Evolutionary conservation across 2,888 invertebrate genomes (phyloP).

Genomic region (Volucella bombylans): DNA sequence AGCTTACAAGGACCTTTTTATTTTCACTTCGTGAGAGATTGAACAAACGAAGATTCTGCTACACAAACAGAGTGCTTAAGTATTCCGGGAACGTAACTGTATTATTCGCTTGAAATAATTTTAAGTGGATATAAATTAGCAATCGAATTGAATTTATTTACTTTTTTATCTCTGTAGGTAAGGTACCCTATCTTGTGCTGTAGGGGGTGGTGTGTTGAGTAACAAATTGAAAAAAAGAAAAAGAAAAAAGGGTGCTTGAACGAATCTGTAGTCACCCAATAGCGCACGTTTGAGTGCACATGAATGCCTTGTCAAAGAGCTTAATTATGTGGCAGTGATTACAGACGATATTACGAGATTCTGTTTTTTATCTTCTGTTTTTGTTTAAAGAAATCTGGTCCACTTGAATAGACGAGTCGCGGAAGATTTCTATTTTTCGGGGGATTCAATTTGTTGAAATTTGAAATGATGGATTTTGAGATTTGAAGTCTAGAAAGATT

Average conservation of each 20-base stretch:
- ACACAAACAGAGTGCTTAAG: conserved; percentile 49
- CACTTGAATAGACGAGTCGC: no score
- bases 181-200: neutral
- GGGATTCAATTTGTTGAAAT: no score
- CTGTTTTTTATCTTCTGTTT: neutral
- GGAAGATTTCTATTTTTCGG: no score
- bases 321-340: conserved; percentile 54
- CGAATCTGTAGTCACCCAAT: conserved; percentile 33
- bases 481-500: no score
- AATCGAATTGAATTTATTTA: conserved; percentile 63
- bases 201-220: neutral
- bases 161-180: conserved; percentile 12
- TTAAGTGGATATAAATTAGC: conserved; percentile 68
- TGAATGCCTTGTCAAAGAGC: conserved; percentile 45
- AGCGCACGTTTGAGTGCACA: conserved; percentile 54
- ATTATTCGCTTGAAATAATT: conserved; percentile 70
- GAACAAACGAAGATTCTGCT: neutral
- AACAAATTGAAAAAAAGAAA: neutral
- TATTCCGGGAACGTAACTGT: conserved; percentile 62
- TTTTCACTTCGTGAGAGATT: neutral
- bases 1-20: conserved; percentile 9
- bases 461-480: no score
- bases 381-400: neutral
- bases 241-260: conserved; percentile 29
- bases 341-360: conserved; percentile 15